Base-by-base conservation (phyloP, 1,140 invertebrate species). In the Platyscapa corneri region DNA sequence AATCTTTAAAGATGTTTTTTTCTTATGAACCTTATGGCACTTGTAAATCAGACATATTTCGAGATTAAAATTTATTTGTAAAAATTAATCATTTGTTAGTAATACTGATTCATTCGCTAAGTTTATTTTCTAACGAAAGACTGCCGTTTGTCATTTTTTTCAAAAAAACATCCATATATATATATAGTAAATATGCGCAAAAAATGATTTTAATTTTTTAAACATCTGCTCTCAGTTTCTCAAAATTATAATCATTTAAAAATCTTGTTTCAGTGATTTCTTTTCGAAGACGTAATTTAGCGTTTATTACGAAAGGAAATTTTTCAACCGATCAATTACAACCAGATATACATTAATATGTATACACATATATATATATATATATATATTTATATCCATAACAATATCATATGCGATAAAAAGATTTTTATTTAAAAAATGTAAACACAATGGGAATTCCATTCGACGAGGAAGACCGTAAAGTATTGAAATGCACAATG, bases 381-480 rank as follows among this genome's bases (percentile, higher is more conserved):
- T 53, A 53, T 53, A 53, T 53, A 78, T 87, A 84, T 34, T 39
- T 76, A 80, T 70, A 79, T 83, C 37, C 23, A 14, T 81, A 81
- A 76, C 56, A 80, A 84, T 84, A 72, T 65, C 67, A 56, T 70
- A 84, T 67, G 46, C 32, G 46, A 84, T 84, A 79, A 85, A 84
- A 53, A 80, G 65, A 81, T 85, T 79, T 85, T 82, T 80, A 14
- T 78, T 82, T 70, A 89, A 89, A 78, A 88, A 88, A 89, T 87
- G 64, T 77, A 70, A 78, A 84, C 87, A 72, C 89, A 91, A 89
- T 89, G 82, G 84, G 88, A 90, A 90, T 89, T 89, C 88, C 85
- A 83, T 89, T 90, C 84, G 84, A 86, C 72, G 86, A 90, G 91
- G 91, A 92, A 92, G 91, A 92, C 91, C 87, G 80, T 88, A 91